Evolutionary conservation across 2,888 invertebrate genomes (phyloP).

Genomic region (Listrodromus nycthemerus): DNA sequence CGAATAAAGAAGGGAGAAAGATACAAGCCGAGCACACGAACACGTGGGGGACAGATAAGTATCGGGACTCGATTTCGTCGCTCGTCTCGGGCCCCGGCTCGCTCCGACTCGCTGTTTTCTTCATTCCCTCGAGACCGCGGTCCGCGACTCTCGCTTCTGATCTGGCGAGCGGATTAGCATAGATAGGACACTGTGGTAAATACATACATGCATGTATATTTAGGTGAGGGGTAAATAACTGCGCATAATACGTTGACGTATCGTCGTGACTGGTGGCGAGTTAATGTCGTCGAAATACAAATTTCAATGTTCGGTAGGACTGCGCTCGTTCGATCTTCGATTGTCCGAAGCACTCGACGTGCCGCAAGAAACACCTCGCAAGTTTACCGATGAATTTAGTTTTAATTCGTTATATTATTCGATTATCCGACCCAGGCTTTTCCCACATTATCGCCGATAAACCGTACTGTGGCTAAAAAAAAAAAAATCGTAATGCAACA

Average conservation of each 20-base stretch:
- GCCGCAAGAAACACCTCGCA: too few species aligned
- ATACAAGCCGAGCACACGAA: conserved; percentile 32
- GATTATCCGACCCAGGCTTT: too few species aligned
- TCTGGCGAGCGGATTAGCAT: conserved; percentile 49
- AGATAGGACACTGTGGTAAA: conserved; percentile 39
- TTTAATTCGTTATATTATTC: too few species aligned
- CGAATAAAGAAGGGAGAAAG: conserved; percentile 4
- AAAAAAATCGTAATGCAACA: too few species aligned
- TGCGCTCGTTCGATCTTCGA: too few species aligned
- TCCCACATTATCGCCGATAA: too few species aligned
- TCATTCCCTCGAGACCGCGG: conserved; percentile 42
- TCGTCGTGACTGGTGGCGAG: conserved; percentile 5
- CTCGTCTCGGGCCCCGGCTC: conserved; percentile 13
- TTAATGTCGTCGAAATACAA: conserved; percentile 17
- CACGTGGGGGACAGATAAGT: conserved; percentile 68
- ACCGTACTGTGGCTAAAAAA: too few species aligned
- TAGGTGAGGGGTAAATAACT: not conserved
- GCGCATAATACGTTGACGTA: conserved; percentile 11
- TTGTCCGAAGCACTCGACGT: too few species aligned
- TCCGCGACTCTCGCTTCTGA: not conserved
- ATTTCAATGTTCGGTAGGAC: not conserved
- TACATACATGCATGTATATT: not conserved
- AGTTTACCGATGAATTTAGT: too few species aligned
- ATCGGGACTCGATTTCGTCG: conserved; percentile 66
- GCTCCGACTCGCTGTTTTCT: conserved; percentile 31